phyloP scores from a whole-genome alignment of 2,113 vertebrate species.

The Phalacrocorax brasilianus region DNA sequence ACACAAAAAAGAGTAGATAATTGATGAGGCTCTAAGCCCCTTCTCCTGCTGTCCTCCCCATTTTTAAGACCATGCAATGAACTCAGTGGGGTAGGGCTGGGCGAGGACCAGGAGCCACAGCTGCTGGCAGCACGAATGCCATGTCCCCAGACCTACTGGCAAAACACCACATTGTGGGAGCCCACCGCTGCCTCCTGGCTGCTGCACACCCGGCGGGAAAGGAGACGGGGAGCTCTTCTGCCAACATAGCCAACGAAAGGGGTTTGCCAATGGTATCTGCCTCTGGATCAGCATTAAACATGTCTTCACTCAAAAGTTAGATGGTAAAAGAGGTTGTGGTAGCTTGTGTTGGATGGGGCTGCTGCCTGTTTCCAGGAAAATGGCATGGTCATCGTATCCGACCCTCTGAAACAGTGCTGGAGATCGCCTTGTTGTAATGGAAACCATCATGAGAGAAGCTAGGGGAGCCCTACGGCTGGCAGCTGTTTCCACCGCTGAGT shows the following conservation, averaged over 20 bases:
- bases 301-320: not conserved
- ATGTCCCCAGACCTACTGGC: not conserved
- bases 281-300: not conserved
- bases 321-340: not conserved
- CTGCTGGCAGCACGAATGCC: not conserved
- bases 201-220: accelerated
- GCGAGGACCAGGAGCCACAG: not conserved
- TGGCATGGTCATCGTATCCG: not conserved
- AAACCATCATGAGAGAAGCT: not conserved
- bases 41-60: not conserved
- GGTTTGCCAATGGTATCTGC: not conserved
- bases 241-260: accelerated
- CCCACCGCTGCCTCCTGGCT: not conserved
- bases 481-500: not conserved
- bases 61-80: accelerated
- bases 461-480: not conserved
- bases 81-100: accelerated
- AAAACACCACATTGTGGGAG: not conserved
- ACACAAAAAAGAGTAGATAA: not conserved
- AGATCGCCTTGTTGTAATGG: not conserved
- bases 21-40: not conserved
- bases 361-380: not conserved
- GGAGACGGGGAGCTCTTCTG: not conserved
- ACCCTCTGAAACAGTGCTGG: not conserved
- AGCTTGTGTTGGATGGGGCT: not conserved